A percentile compares a stretch with the other conserved stretches of the same genome.
Evolutionary conservation across 2,888 invertebrate species (phyloP).

Genomic region (Chymomyza caudatula): DNA sequence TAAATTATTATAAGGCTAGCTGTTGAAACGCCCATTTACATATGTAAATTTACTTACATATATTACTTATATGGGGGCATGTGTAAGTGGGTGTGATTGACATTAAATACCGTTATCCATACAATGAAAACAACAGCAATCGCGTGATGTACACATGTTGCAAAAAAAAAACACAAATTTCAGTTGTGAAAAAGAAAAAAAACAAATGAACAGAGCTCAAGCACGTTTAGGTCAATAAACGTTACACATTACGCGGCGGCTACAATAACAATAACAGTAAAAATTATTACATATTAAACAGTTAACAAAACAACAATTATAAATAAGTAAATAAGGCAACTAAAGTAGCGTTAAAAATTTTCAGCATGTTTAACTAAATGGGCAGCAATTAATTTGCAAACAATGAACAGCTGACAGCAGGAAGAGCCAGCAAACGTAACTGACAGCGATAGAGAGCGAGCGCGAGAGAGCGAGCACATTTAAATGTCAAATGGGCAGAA

Average conservation of each 20-base stretch:
- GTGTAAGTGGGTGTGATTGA: neutral
- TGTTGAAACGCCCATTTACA: neutral
- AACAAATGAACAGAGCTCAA: conserved; percentile 8
- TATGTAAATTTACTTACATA: neutral
- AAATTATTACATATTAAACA: conserved; percentile 1
- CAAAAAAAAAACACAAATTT: conserved; percentile 21
- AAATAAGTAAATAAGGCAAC: conserved; percentile 2
- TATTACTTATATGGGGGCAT: neutral
- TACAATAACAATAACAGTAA: conserved; percentile 23
- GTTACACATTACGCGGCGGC: conserved; percentile 32
- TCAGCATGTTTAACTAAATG: conserved; percentile 27
- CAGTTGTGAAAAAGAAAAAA: conserved; percentile 21
- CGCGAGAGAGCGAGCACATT: neutral
- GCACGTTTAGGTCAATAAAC: conserved; percentile 61
- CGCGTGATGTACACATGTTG: conserved; percentile 52
- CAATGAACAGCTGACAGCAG: conserved; percentile 10
- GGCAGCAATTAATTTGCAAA: conserved; percentile 29
- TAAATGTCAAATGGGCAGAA: neutral
- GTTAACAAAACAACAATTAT: conserved; percentile 3
- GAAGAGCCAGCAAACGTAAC: neutral
- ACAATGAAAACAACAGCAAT: conserved; percentile 23
- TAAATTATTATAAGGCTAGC: neutral
- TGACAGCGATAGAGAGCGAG: neutral
- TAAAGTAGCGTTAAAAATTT: conserved; percentile 30
- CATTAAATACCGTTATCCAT: conserved; percentile 16